Evolutionary conservation across 2,797 vertebrate genomes (phyloP), one percentile per base, ranked within the genome.

Genomic region (Schizopygopsis malacanthus): DNA sequence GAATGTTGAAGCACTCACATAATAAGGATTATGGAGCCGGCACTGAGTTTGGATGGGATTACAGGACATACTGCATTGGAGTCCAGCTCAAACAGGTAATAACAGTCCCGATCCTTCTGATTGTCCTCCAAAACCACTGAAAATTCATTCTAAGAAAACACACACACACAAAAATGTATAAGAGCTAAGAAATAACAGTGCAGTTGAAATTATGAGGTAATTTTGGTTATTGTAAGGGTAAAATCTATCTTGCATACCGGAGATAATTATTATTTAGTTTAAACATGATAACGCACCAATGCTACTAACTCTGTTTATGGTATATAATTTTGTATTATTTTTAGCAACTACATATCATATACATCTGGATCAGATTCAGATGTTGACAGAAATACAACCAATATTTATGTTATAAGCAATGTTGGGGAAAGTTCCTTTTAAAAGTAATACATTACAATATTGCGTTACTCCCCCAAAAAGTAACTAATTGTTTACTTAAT

Each of bases 11-110:
- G 39, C 71, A 96, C 98, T 94, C 91, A 99, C 98, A 96, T 95
- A 91, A 99, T 97, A 63, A 99, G 95, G 6, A 99, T 88, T 88
- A 99, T 95, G 79, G 97, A 97, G 52, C 98, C 98, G 65, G 94
- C 82, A 0, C 98, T 97, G 82, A 99, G 95, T 80, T 94, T 95
- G 15, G 96, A 95, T 67, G 94, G 85, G 86, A 96, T 84, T 43
- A 80, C 85, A 10, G 96, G 95, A 87, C 98, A 99, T 80, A 97
- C 96, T 20, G 95, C 88, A 45, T 92, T 96, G 86, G 97, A 94
- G 69, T 97, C 97, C 95, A 99, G 87, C 92, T 99, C 96, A 91
- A 99, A 98, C 90, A 98, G 94, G 93, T 99, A 99, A 93, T 97
- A 98, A 93, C 98, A 99, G 0, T 96, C 95, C 3, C 87, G 79